Conservation (phyloP, 92 coral and sea anemone genomes). For the Epizoanthus rinbou region DNA sequence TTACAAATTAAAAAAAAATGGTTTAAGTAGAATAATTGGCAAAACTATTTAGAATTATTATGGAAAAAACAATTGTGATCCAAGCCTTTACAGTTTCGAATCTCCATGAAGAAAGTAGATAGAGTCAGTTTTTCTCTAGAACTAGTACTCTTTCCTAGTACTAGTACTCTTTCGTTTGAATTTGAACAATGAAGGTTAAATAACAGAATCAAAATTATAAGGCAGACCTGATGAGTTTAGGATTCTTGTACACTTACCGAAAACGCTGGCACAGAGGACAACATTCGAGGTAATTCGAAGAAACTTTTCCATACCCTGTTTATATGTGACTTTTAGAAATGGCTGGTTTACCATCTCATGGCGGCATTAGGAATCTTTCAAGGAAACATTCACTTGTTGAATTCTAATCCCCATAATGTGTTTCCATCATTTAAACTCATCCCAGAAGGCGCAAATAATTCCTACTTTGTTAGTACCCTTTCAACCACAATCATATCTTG, state of each 20-base stretch:
- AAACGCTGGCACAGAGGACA: neutral
- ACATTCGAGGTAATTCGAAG: neutral
- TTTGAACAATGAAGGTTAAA: neutral
- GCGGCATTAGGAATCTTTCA: neutral
- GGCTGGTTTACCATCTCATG: neutral
- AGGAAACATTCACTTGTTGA: neutral
- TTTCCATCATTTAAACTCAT: neutral
- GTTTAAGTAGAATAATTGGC: too few relatives aligned
- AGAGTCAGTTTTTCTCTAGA: too few relatives aligned
- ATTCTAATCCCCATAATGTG: neutral
- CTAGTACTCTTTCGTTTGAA: neutral
- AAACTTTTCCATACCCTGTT: neutral
- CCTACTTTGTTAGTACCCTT: neutral
- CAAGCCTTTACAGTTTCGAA: too few relatives aligned
- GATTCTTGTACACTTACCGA: neutral
- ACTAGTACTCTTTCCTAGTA: too few relatives aligned
- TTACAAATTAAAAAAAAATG: too few relatives aligned
- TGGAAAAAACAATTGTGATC: too few relatives aligned
- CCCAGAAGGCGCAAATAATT: neutral
- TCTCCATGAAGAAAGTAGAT: too few relatives aligned
- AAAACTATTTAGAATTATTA: too few relatives aligned
- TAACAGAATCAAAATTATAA: neutral
- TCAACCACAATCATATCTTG: neutral
- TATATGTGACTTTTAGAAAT: neutral
- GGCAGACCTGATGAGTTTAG: neutral